Evolutionary conservation across 2,888 invertebrate genomes (phyloP), one percentile per base, ranked within the genome.

Genomic region (Pachydiplax longipennis): DNA sequence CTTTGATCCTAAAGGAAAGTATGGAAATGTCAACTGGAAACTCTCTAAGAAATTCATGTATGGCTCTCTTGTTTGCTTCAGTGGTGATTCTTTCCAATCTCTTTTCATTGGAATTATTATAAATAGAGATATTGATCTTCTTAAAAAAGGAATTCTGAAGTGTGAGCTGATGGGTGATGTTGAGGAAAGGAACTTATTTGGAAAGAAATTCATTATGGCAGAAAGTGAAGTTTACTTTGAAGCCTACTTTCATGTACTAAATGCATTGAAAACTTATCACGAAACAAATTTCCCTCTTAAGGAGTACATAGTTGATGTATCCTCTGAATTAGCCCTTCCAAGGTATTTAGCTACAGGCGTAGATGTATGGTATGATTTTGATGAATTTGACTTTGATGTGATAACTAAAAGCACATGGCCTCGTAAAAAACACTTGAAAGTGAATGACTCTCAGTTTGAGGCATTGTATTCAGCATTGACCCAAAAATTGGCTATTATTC

Each of bases 161-260:
- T 91, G 92, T 12, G 90, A 91, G 53, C 80, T 81, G 93, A 92
- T 94, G 90, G 92, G 93, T 35, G 93, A 93, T 65, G 93, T 94
- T 91, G 92, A 93, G 40, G 93, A 93, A 1, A 92, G 92, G 37
- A 93, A 94, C 82, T 93, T 94, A 90, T 92, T 93, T 40, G 93
- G 94, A 0, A 93, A 94, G 91, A 92, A 94, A 0, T 95, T 95
- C 91, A 92, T 95, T 0, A 97, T 98, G 97, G 95, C 97, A 2
- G 97, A 98, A 93, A 96, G 97, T 90, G 96, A 96, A 90, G 96
- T 97, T 0, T 98, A 96, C 93, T 97, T 98, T 93, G 98, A 98
- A 93, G 97, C 98, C 0, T 98, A 98, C 93, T 95, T 96, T 91
- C 96, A 97, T 92, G 97, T 97, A 0, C 94, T 97, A 90, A 95